Base-by-base conservation (phyloP, 2,888 invertebrate species). In the Metopia argyrocephala region DNA sequence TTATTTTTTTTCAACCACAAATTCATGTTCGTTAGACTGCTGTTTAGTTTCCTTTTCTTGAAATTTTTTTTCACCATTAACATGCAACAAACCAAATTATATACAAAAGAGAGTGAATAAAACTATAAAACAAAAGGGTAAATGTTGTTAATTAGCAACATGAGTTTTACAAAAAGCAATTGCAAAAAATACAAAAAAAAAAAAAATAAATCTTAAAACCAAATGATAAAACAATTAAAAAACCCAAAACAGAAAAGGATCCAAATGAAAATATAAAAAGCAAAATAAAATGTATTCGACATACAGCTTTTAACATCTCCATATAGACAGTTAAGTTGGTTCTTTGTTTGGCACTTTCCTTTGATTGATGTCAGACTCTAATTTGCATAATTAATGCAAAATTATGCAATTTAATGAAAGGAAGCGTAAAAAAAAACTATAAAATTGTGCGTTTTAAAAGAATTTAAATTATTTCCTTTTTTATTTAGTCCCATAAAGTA, bases 101-200 rank as follows among this genome's bases (percentile, higher is more conserved):
- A n/a, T n/a, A n/a, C n/a, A n/a, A n/a, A n/a, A n/a, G n/a, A n/a
- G n/a, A n/a, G n/a, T n/a, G n/a, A n/a, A n/a, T n/a, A n/a, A n/a
- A n/a, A n/a, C n/a, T n/a, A n/a, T n/a, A n/a, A 20, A 46, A 61
- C n/a, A 64, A 70, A 73, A 64, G 73, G 62, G 46, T 57, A 64
- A 64, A 64, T 64, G 48, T 21, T 73, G 56, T 57, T 73, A 73
- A 73, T 73, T 73, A 73, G 48, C 73, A 57, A 48, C 73, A 73
- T 65, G 64, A 64, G 64, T 65, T 71, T 73, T 5, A 64, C 45
- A 61, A 23, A 61, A 61, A 61, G 25, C 23, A 54, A 54, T 5
- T 27, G n/a, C n/a, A 27, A 3, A 23, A 15, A 23, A 61, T 31
- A 6, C 7, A 45, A 45, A 38, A 64, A 57, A 18, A 48, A 73